Percentiles rank a stretch among this genome's conserved stretches.
Evolutionary conservation across 2,888 invertebrate genomes (phyloP).

Genomic region (Venusia cambrica): DNA sequence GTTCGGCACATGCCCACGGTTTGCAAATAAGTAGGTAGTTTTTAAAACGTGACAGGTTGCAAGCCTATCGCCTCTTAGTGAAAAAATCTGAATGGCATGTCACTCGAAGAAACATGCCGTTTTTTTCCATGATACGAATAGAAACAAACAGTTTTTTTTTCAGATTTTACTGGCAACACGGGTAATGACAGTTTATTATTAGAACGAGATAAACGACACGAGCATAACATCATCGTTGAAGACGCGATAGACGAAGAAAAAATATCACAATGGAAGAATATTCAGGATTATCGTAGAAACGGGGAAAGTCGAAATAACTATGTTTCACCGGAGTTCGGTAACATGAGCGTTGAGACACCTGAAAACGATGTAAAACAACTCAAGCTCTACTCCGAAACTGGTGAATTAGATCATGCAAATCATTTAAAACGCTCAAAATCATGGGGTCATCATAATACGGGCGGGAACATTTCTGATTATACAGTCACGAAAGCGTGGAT

Average conservation of each 20-base stretch:
- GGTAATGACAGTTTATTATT: constrained; percentile 23
- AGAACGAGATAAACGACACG: constrained; percentile 41
- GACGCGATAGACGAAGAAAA: constrained; percentile 32
- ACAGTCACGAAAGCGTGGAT: too few relatives aligned
- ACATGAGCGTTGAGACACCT: neutral
- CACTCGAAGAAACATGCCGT: too few relatives aligned
- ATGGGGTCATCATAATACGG: constrained; percentile 6
- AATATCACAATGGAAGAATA: constrained; percentile 25
- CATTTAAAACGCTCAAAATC: constrained; percentile 5
- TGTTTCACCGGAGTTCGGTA: constrained; percentile 1
- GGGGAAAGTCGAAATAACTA: constrained; percentile 1
- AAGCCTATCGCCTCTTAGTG: too few relatives aligned
- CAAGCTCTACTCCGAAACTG: neutral
- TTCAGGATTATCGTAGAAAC: constrained; percentile 9
- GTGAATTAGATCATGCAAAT: neutral
- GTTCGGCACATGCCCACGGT: too few relatives aligned
- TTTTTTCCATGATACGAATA: too few relatives aligned
- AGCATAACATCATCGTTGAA: constrained; percentile 46
- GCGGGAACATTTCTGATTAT: too few relatives aligned
- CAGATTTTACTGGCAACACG: constrained; percentile 16
- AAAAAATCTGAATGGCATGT: too few relatives aligned
- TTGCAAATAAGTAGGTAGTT: too few relatives aligned
- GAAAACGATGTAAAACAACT: neutral
- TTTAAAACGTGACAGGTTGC: too few relatives aligned
- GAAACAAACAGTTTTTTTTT: constrained; percentile 7